Evolutionary conservation across 2,888 invertebrate species (phyloP), one percentile per base, ranked within the genome.

Genomic region (Cylloceria caligata): DNA sequence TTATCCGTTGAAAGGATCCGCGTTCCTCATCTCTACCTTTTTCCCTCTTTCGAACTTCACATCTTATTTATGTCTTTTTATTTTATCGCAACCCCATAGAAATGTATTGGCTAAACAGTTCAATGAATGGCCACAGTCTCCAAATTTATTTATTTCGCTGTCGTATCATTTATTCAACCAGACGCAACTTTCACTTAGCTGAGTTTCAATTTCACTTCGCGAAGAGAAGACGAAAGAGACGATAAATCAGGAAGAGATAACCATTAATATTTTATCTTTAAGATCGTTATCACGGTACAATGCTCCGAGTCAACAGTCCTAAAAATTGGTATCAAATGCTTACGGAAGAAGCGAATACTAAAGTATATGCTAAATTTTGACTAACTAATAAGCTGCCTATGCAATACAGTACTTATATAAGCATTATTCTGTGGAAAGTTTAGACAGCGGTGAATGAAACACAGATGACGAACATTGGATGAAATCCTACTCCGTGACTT

Each of bases 1-100:
- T 83, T 49, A 69, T 21, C 30, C 42, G 19, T 21, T 42, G 6
- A 55, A 49, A 49, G 19, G 52, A 65, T 9, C 45, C 24, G 21
- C 9, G 42, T 78, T 49, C 36, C 36, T 73, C 55, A 21, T 52
- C 39, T n/a, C 52, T 30, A 36, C 16, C 16, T 65, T 11, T 36
- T 65, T 30, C 0, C 30, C 30, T 45, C 30, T 68, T 39, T 27
- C 2, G 13, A 36, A 52, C 24, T 64, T 64, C 5, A 27, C 11
- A 27, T 55, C 27, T n/a, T n/a, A n/a, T 13, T n/a, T 1, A 19
- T 9, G 47, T 49, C 24, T 24, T 52, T 5, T 3, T 3, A 3
- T 3, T 45, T 16, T 16, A 3, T 45, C 3, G 24, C 9, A 52
- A 9, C 19, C 5, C 49, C 21, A 21, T 21, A 1, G 3, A 7